Percentiles rank a stretch among this genome's conserved stretches.
These are phyloP conservation scores for Epinephelus moara DNA, from an alignment of 2,113 vertebrate species.

Conservation along the genomic window DNA sequence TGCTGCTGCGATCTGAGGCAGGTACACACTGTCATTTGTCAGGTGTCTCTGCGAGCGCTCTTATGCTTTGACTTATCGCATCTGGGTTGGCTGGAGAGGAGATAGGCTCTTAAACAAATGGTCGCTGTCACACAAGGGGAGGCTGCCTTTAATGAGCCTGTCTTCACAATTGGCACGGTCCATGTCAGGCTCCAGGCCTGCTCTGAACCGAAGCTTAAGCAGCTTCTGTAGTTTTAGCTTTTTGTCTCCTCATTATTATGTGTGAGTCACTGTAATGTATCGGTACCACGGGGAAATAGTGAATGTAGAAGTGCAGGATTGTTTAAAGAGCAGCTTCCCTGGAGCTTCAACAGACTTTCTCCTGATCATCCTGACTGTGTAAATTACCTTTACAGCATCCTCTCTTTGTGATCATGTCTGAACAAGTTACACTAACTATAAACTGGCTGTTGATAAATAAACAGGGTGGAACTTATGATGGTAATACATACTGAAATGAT, in stretches of 20 bases:
- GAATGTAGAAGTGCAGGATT: neutral
- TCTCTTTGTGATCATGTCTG: constrained; percentile 23
- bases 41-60: constrained; percentile 50
- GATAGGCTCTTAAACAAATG: constrained; percentile 67
- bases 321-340: neutral
- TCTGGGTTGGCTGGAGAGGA: constrained; percentile 56
- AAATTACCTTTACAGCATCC: neutral
- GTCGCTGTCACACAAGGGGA: constrained; percentile 57
- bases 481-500: neutral
- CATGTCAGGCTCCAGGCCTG: constrained; percentile 40
- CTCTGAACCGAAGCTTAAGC: constrained; percentile 14
- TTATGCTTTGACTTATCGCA: constrained; percentile 47
- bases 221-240: neutral
- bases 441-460: constrained; percentile 23
- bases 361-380: neutral
- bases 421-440: constrained; percentile 1
- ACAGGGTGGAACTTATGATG: constrained; percentile 13
- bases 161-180: constrained; percentile 54
- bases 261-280: neutral
- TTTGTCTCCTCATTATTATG: constrained; percentile 4
- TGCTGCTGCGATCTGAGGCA: constrained; percentile 50
- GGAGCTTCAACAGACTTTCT: neutral
- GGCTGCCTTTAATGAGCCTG: constrained; percentile 71
- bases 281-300: neutral
- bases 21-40: constrained; percentile 62